Conservation (phyloP, 1,140 invertebrate species). For the Leptoteleia sp. region DNA sequence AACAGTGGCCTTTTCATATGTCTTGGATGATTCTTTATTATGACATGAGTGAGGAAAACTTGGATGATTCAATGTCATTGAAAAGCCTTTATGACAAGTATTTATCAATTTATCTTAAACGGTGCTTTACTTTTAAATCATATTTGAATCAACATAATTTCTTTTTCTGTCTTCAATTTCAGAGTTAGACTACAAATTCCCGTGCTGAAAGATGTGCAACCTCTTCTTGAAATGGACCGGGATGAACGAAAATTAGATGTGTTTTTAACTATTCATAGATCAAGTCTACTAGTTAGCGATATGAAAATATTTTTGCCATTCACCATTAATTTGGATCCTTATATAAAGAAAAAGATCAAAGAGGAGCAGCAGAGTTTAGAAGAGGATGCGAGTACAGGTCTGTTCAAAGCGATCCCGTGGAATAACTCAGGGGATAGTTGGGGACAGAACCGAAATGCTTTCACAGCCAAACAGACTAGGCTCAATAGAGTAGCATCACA, state of each 20-base stretch:
- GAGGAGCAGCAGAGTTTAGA: too few species aligned
- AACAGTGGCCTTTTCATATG: constrained; percentile 98
- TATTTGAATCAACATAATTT: not conserved
- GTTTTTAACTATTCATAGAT: constrained; percentile 93
- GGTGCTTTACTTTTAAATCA: too few species aligned
- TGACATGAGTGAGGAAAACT: constrained; percentile 92
- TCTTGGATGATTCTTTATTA: constrained; percentile 98
- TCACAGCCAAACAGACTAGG: not conserved
- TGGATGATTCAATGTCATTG: constrained; percentile 92
- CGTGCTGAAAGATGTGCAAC: constrained; percentile 91
- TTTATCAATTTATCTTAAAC: not conserved
- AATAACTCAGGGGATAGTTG: too few species aligned
- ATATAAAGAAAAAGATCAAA: constrained; percentile 97
- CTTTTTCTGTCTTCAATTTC: constrained; percentile 20
- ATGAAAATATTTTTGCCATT: constrained; percentile 97
- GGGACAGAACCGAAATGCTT: constrained; percentile 81
- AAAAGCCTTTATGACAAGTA: constrained; percentile 96
- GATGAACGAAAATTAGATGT: constrained; percentile 97
- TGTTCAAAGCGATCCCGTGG: too few species aligned
- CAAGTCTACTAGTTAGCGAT: constrained; percentile 90
- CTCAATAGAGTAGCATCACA: not conserved
- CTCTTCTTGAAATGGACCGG: constrained; percentile 93
- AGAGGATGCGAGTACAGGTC: too few species aligned
- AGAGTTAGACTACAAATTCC: constrained; percentile 91
- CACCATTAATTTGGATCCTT: constrained; percentile 98